Base-by-base conservation (phyloP, 1,140 invertebrate genomes). In the Cydia amplana region DNA sequence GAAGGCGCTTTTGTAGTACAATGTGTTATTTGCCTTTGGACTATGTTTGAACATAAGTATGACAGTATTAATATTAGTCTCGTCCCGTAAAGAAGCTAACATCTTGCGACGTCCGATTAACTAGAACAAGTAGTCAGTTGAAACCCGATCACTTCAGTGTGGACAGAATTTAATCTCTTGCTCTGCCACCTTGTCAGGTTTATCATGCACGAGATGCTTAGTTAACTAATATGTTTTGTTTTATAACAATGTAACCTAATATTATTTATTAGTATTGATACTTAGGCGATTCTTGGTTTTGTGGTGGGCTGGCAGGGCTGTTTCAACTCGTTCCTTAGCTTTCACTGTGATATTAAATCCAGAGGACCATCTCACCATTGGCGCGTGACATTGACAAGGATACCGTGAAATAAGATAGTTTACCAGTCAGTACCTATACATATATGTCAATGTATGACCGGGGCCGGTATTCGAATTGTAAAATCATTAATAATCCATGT, bases 81-180 rank as follows among this genome's bases (percentile, higher is more conserved):
- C 28, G 32, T 9, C 18, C 36, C 10, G 20, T 51, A 28, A 51
- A 73, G 40, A 43, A 43, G 36, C 32, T 43, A 10, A 40, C 18
- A 49, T 14, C 36, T 46, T n/a, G 43, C 23, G 20, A 28, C 72
- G 46, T 23, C 20, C 40, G 72, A 70, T 70, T 76, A 74, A 76
- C 74, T 72, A 20, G 43, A 64, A 73, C 67, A 43, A n/a, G n/a
- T n/a, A n/a, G 32, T 65, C 55, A 40, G 49, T 36, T 64, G 79
- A 36, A 80, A 80, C 60, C 14, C 25, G 76, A 80, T 74, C 55
- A 76, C 49, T 43, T 40, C 51, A 40, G 25, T 18, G 74, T 73
- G 74, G 64, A 78, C 74, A 74, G 63, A 78, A 78, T 70, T 32
- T 74, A 78, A 75, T 75, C 32, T 36, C 73, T 64, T 51, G 14